Evolutionary conservation across 1,140 invertebrate species (phyloP), one percentile per base, ranked within the genome.

Genomic region (Platyscapa corneri): DNA sequence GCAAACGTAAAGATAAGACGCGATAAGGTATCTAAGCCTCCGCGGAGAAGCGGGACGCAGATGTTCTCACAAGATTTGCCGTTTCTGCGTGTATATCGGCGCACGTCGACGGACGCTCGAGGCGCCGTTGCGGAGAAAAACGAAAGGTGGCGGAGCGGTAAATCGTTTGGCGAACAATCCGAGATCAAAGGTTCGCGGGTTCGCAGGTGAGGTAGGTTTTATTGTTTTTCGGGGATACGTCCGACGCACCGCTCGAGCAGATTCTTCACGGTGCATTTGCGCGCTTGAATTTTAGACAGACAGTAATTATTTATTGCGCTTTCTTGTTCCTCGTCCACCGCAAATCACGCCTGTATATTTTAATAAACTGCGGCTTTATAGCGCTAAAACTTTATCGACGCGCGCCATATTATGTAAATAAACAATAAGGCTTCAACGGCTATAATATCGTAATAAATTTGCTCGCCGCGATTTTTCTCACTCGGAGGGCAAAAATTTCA

Each of bases 221-320:
- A 72, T 72, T 72, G 67, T 72, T 72, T 27, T 20, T 30, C 32
- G 34, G n/a, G 8, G 34, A 39, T 32, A 32, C 67, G 5, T 32
- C n/a, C 16, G 37, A 39, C 16, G 32, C 67, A 72, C 32, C 67
- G 18, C 3, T n/a, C 49, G 49, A 53, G 49, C 18, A 20, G 18
- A 53, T 16, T 7, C 32, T 34, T 3, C 16, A 18, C 7, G 14
- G 7, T 5, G 30, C 30, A 5, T 70, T 16, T 34, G 32, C 14
- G 5, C 32, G 14, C 67, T 72, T 72, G 34, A 72, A 72, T 72
- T 72, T 23, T 72, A 37, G 34, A 18, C 32, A 6, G 67, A 37
- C 34, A 3, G 67, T 72, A 72, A 72, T 72, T 72, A 72, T 72
- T 72, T 72, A 72, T 32, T 2, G n/a, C 64, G 67, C 67, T 39